Percentiles rank a stretch among this genome's conserved stretches.
phyloP scores from a whole-genome alignment of 1,140 invertebrate species.

The Lasaia peninsularis region DNA sequence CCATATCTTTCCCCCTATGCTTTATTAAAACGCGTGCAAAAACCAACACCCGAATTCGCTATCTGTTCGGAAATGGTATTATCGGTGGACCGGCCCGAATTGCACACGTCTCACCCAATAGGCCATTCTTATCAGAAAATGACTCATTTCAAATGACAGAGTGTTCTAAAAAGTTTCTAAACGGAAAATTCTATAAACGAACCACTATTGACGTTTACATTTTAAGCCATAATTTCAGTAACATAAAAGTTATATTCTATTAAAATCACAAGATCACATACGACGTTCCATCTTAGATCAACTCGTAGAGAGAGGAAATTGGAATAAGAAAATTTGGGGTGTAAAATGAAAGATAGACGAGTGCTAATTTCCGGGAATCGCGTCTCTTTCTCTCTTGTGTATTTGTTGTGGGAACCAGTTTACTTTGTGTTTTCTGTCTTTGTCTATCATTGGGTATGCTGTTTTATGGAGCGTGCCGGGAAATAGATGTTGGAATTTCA shows the following conservation, averaged over 20 bases:
- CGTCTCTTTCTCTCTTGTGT: constrained; percentile 74
- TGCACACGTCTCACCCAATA: constrained; percentile 74
- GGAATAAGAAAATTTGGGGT: constrained; percentile 78
- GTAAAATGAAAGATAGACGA: constrained; percentile 78
- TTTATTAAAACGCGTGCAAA: constrained; percentile 74
- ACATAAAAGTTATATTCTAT: constrained; percentile 24
- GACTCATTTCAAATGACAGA: constrained; percentile 77
- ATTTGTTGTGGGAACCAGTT: constrained; percentile 55
- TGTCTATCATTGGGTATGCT: constrained; percentile 47
- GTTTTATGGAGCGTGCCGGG: constrained; percentile 41
- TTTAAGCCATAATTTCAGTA: constrained; percentile 28
- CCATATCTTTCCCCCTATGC: constrained; percentile 72
- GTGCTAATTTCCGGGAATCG: constrained; percentile 76
- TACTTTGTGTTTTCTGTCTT: constrained; percentile 52
- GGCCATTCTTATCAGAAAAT: constrained; percentile 77
- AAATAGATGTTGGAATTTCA: constrained; percentile 24
- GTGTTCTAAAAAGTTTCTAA: constrained; percentile 61
- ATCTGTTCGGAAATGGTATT: constrained; percentile 74
- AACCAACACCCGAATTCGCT: constrained; percentile 68
- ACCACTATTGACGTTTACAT: constrained; percentile 18
- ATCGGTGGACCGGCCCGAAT: constrained; percentile 58
- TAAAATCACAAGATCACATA: not conserved
- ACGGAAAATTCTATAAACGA: constrained; percentile 39
- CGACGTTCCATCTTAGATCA: constrained; percentile 36
- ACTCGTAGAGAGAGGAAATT: constrained; percentile 72